Evolutionary conservation across 1,140 invertebrate genomes (phyloP).

Genomic region (Manduca sexta): DNA sequence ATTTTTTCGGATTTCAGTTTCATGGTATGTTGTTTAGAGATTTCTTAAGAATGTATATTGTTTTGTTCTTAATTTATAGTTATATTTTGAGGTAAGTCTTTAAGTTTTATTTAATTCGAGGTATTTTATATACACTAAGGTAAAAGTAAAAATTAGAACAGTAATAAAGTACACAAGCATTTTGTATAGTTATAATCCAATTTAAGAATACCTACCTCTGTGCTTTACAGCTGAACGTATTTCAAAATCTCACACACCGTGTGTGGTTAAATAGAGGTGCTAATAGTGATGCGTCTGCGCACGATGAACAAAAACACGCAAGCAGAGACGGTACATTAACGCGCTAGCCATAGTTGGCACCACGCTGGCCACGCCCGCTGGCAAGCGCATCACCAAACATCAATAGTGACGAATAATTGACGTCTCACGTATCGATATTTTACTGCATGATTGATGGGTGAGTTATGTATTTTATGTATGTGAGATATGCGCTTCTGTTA

Average conservation of each 20-base stretch:
- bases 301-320: slow-evolving; percentile 59
- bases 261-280: slow-evolving; percentile 50
- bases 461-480: too few relatives aligned
- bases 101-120: too few relatives aligned
- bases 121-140: too few relatives aligned
- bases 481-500: too few relatives aligned
- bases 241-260: too few relatives aligned
- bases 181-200: too few relatives aligned
- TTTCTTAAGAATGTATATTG: not conserved
- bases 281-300: slow-evolving; percentile 42
- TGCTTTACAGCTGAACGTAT: too few relatives aligned
- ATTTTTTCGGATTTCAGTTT: not conserved
- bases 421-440: slow-evolving; percentile 25
- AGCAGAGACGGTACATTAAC: slow-evolving; percentile 60
- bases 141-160: too few relatives aligned
- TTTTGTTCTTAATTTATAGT: not conserved
- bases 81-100: too few relatives aligned
- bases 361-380: slow-evolving; percentile 52
- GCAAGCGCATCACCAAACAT: slow-evolving; percentile 40
- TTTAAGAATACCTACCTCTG: too few relatives aligned
- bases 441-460: too few relatives aligned
- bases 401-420: slow-evolving; percentile 37
- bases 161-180: too few relatives aligned
- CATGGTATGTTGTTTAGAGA: not conserved
- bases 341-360: slow-evolving; percentile 69